These are phyloP conservation scores for Sphaerodactylus townsendi DNA, from an alignment of 2,113 vertebrate species.

Conservation along the genomic window DNA sequence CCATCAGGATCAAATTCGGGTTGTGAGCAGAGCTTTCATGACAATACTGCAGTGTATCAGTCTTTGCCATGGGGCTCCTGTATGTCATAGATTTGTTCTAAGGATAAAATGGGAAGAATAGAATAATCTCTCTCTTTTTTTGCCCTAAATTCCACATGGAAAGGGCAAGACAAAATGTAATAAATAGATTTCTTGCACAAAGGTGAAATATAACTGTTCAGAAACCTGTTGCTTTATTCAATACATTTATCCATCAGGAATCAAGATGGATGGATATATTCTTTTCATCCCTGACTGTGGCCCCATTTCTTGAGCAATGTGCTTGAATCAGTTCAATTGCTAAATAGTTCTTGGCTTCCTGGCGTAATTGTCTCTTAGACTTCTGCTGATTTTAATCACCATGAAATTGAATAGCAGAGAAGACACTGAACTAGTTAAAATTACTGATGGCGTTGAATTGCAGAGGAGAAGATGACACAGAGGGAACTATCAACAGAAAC, in stretches of 20 bases:
- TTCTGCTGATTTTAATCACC: constrained; percentile 15
- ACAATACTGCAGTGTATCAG: no score
- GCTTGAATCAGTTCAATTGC: background rate
- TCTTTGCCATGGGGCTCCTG: no score
- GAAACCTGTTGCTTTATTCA: background rate
- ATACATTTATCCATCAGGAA: background rate
- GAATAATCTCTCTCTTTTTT: no score
- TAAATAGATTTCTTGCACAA: background rate
- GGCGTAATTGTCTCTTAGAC: background rate
- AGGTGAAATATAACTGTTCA: background rate
- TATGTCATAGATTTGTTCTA: no score
- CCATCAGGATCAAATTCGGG: no score
- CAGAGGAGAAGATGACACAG: background rate
- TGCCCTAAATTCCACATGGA: no score
- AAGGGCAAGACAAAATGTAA: no score
- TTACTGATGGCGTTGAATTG: background rate
- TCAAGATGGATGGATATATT: background rate
- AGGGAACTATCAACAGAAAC: background rate
- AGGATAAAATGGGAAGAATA: no score
- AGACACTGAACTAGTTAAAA: background rate
- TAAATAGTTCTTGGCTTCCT: background rate
- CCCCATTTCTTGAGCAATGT: background rate
- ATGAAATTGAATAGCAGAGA: background rate
- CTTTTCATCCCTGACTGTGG: background rate
- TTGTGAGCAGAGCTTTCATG: no score